phyloP scores from a whole-genome alignment of 2,113 vertebrate genomes.

The Alethe diademata region DNA sequence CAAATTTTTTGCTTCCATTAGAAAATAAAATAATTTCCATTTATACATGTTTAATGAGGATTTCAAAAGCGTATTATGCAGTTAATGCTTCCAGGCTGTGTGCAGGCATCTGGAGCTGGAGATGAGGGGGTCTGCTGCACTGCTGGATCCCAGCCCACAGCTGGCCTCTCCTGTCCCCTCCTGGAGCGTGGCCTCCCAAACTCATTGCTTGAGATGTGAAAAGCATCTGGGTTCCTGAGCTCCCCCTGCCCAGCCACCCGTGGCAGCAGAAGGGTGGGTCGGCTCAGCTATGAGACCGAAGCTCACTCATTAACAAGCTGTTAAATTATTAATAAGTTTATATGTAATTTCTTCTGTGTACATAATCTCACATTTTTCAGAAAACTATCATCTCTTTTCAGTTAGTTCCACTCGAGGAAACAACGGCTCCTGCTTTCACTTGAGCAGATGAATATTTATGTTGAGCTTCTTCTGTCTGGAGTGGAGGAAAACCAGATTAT shows the following conservation, averaged over 20 bases:
- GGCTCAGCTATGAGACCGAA: background rate
- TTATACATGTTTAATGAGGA: conserved; percentile 47
- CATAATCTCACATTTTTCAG: conserved; percentile 71
- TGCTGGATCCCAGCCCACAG: background rate
- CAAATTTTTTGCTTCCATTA: background rate
- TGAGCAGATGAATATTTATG: conserved; percentile 77
- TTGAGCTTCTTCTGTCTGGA: background rate
- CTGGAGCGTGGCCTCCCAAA: accelerated
- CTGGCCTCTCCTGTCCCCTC: background rate
- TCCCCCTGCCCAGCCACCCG: background rate
- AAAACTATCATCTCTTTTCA: conserved; percentile 74
- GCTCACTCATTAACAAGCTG: conserved; percentile 69
- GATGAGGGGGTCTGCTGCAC: background rate
- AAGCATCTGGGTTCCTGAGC: background rate
- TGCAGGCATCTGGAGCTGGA: background rate
- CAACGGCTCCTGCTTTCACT: conserved; percentile 65
- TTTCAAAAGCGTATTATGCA: background rate
- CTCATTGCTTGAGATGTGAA: accelerated
- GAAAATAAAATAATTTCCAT: conserved; percentile 44
- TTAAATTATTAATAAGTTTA: conserved; percentile 80
- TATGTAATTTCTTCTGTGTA: conserved; percentile 77
- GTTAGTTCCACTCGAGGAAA: conserved; percentile 76
- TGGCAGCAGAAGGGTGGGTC: background rate
- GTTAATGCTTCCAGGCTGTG: background rate
- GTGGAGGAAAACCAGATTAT: conserved; percentile 22